These are phyloP conservation scores for Drosophila grimshawi DNA, from an alignment of 1,140 invertebrate genomes.

Conservation along the genomic window DNA sequence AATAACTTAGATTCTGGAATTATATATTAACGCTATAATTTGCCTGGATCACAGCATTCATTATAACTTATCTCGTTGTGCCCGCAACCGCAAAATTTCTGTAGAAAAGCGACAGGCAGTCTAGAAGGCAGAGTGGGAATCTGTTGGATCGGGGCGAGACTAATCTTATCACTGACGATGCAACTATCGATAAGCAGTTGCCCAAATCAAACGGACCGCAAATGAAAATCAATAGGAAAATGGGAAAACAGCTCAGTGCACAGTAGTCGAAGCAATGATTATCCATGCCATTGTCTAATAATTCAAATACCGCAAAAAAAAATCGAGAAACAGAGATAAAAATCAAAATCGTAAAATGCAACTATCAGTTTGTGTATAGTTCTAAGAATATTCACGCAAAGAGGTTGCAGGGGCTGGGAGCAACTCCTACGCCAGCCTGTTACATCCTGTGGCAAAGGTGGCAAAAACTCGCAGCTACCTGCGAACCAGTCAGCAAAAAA, in stretches of 20 bases:
- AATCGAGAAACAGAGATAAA: slow-evolving; percentile 48
- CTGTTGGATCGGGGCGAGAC: neutral
- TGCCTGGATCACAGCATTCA: slow-evolving; percentile 36
- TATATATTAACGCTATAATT: no score
- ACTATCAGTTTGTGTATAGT: slow-evolving; percentile 31
- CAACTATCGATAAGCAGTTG: slow-evolving; percentile 55
- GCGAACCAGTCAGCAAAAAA: slow-evolving; percentile 45
- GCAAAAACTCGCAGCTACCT: slow-evolving; percentile 77
- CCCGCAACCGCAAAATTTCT: slow-evolving; percentile 45
- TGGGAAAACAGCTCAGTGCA: slow-evolving; percentile 38
- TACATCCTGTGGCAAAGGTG: slow-evolving; percentile 79
- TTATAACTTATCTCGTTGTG: slow-evolving; percentile 18
- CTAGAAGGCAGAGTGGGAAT: slow-evolving; percentile 18
- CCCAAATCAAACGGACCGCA: slow-evolving; percentile 71
- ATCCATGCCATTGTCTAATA: slow-evolving; percentile 67
- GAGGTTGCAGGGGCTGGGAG: slow-evolving; percentile 18
- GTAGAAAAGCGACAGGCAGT: slow-evolving; percentile 67
- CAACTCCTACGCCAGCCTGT: slow-evolving; percentile 69
- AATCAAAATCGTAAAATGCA: slow-evolving; percentile 78
- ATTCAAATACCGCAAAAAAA: slow-evolving; percentile 68
- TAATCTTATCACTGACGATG: slow-evolving; percentile 66
- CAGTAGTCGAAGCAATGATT: slow-evolving; percentile 71
- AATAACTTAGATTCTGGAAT: no score
- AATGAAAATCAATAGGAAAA: slow-evolving; percentile 17
- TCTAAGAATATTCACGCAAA: slow-evolving; percentile 32